Conservation (phyloP, 2,888 invertebrate genomes). For the Axea sp. region DNA sequence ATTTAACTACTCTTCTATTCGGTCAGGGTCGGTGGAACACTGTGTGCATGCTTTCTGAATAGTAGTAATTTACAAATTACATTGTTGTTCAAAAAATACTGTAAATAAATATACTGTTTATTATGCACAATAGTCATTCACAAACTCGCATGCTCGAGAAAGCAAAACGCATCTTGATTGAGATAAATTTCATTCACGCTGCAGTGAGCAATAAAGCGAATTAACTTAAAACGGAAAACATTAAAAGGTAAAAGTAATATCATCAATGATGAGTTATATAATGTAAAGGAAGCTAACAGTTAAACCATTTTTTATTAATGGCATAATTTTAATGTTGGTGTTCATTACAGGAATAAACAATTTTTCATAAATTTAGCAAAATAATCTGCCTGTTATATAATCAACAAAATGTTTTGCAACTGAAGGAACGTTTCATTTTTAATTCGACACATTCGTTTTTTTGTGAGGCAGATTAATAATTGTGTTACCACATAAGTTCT, state of each 20-base stretch:
- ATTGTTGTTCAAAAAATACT: conserved; percentile 32
- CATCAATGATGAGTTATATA: background rate
- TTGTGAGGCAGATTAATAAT: no score
- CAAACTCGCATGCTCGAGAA: conserved; percentile 16
- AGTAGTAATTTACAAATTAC: conserved; percentile 24
- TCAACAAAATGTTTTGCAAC: no score
- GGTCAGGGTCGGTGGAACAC: conserved; percentile 69
- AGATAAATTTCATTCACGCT: conserved; percentile 26
- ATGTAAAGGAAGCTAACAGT: no score
- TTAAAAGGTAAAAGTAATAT: conserved; percentile 17
- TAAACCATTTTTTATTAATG: no score
- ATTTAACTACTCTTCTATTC: conserved; percentile 65
- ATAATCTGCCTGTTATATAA: no score
- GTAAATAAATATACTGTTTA: conserved; percentile 23
- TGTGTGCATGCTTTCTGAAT: conserved; percentile 44
- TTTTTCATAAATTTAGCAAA: no score
- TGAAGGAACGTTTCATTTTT: no score
- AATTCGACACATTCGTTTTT: no score
- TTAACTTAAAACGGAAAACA: conserved; percentile 25
- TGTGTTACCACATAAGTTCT: no score
- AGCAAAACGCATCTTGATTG: conserved; percentile 32
- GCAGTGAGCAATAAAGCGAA: conserved; percentile 23
- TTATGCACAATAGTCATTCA: background rate
- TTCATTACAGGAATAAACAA: no score
- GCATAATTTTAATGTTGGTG: no score